Conservation (phyloP, 2,113 vertebrate genomes). For the Seriola quinqueradiata region DNA sequence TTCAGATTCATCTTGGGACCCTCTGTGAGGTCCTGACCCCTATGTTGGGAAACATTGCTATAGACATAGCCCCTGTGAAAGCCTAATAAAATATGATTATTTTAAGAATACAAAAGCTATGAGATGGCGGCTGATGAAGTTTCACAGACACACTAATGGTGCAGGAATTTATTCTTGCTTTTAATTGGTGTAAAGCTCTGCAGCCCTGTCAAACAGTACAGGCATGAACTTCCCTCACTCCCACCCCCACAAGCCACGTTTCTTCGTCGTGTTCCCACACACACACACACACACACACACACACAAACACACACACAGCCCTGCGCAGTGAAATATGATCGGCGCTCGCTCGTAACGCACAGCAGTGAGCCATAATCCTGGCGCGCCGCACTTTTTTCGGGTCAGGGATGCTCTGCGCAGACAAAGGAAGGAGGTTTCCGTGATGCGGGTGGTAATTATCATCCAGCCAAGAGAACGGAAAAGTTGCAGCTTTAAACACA, state of each 20-base stretch:
- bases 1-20: background rate
- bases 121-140: background rate
- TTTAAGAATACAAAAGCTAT: background rate
- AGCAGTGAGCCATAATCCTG: constrained; percentile 21
- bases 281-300: constrained; percentile 7
- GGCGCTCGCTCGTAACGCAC: background rate
- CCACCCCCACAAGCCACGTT: constrained; percentile 62
- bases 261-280: constrained; percentile 17
- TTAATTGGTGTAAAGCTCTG: background rate
- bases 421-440: constrained; percentile 70
- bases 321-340: constrained; percentile 70
- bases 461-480: background rate
- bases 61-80: background rate
- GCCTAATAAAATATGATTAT: background rate
- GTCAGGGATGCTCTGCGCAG: constrained; percentile 72
- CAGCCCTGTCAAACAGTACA: constrained; percentile 19
- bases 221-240: constrained; percentile 24
- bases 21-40: background rate
- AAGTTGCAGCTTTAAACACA: constrained; percentile 24
- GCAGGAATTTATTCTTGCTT: background rate
- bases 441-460: constrained; percentile 59
- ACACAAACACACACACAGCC: constrained; percentile 27
- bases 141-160: background rate
- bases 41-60: background rate
- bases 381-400: constrained; percentile 6